Conservation (phyloP, 2,113 vertebrate species). For the Nansenia antarctica region DNA sequence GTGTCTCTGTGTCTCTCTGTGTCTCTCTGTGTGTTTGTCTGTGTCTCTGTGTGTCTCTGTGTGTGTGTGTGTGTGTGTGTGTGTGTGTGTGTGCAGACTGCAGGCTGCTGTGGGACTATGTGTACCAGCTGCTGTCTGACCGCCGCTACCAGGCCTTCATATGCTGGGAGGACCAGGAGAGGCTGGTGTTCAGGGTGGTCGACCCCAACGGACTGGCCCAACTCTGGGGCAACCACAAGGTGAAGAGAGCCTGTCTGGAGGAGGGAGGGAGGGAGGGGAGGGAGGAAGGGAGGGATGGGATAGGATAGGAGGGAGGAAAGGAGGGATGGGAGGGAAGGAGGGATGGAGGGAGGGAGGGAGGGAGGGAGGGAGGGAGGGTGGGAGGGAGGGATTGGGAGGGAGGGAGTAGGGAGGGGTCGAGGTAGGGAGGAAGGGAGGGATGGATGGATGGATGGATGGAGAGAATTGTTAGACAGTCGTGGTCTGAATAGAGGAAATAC, state of each 20-base stretch:
- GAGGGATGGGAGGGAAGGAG: no score
- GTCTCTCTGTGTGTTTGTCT: neutral
- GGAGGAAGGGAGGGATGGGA: no score
- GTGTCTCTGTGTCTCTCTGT: neutral
- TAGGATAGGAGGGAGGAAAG: no score
- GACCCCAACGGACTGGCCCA: constrained; percentile 86
- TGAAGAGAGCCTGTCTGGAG: constrained; percentile 36
- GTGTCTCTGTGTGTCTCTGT: neutral
- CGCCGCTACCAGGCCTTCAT: constrained; percentile 83
- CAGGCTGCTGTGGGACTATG: constrained; percentile 88
- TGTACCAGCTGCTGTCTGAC: constrained; percentile 86
- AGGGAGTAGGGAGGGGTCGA: no score
- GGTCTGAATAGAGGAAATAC: no score
- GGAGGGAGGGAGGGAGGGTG: no score
- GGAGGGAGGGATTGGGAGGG: no score
- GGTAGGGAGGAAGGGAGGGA: no score
- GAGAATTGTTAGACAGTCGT: no score
- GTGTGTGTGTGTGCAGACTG: constrained; percentile 83
- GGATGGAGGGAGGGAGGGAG: no score
- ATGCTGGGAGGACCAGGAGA: constrained; percentile 82
- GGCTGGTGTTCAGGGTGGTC: constrained; percentile 82
- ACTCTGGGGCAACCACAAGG: constrained; percentile 96
- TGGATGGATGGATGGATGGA: no score
- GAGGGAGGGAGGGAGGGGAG: neutral
- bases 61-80: neutral